Evolutionary conservation across 2,888 invertebrate genomes (phyloP).

Genomic region (Meghimatium bilineatum): DNA sequence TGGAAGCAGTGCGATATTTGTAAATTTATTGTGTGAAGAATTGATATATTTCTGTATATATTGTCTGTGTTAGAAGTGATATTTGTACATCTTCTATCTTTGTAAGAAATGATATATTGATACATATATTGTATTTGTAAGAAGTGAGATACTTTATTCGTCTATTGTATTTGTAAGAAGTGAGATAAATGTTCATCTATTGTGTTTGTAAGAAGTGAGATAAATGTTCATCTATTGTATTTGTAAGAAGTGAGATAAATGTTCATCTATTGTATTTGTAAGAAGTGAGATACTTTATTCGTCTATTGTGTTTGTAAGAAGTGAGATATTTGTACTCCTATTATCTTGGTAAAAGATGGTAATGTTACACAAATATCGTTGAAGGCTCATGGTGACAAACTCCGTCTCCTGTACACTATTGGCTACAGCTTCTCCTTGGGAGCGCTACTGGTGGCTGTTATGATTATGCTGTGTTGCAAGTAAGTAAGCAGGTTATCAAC

Average conservation of each 20-base stretch:
- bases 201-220: no score
- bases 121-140: background rate
- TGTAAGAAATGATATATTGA: background rate
- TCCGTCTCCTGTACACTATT: slow-evolving; percentile 55
- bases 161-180: no score
- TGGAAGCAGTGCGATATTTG: background rate
- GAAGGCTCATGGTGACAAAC: slow-evolving; percentile 49
- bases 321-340: no score
- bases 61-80: no score
- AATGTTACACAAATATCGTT: background rate
- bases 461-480: slow-evolving; percentile 64
- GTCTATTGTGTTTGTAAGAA: no score
- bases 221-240: background rate
- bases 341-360: no score
- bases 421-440: slow-evolving; percentile 71
- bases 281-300: background rate
- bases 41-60: no score
- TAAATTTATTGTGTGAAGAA: no score
- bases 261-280: background rate
- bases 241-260: background rate
- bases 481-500: background rate
- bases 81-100: background rate
- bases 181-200: no score
- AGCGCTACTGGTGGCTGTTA: slow-evolving; percentile 68
- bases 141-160: background rate